Evolutionary conservation across 2,888 invertebrate species (phyloP).

Genomic region (Ommatoiulus sabulosus): DNA sequence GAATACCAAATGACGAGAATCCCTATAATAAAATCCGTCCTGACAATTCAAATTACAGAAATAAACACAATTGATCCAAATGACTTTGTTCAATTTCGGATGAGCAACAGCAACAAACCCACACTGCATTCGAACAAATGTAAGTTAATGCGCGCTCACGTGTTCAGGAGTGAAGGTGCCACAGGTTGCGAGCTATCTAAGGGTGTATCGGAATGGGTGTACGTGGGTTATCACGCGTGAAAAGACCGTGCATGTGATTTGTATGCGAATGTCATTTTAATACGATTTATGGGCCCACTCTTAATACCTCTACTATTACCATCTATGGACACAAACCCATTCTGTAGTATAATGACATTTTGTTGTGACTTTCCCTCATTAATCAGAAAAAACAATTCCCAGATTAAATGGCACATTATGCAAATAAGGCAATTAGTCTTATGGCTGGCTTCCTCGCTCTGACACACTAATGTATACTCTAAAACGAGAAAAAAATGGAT

Average conservation of each 20-base stretch:
- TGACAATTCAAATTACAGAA: slow-evolving; percentile 48
- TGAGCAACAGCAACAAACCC: background rate
- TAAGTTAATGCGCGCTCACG: slow-evolving; percentile 2
- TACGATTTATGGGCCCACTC: background rate
- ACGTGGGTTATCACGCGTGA: background rate
- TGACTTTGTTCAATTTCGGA: slow-evolving; percentile 46
- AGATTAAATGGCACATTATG: slow-evolving; percentile 31
- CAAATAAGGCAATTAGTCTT: slow-evolving; percentile 23
- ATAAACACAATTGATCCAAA: slow-evolving; percentile 48
- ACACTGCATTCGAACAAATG: background rate
- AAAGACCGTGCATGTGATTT: background rate
- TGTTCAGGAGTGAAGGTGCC: slow-evolving; percentile 1
- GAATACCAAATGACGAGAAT: slow-evolving; percentile 19
- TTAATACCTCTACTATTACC: background rate
- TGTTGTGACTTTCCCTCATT: background rate
- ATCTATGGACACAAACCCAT: background rate
- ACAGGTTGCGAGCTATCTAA: background rate
- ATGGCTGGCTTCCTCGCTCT: background rate
- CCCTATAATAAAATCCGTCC: slow-evolving; percentile 44
- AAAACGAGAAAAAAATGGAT: background rate
- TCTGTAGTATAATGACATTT: background rate
- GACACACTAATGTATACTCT: background rate
- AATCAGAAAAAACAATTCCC: slow-evolving; percentile 37
- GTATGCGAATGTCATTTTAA: background rate
- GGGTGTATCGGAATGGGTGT: slow-evolving; percentile 17